These are phyloP conservation scores for human (Homo sapiens) DNA, from an alignment of 2,113 vertebrate species.

Conservation along the genomic window DNA sequence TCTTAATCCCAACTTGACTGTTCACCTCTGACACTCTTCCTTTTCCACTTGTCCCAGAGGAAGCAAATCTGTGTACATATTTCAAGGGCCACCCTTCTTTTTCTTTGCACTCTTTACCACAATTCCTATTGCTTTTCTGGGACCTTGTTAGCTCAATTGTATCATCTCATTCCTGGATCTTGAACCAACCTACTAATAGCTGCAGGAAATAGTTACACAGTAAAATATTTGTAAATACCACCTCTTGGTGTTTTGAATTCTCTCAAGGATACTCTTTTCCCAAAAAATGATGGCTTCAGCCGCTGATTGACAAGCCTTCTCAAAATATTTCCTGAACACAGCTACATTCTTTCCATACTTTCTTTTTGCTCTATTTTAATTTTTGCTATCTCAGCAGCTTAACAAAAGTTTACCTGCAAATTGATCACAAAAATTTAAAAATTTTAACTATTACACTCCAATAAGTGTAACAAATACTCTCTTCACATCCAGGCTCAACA, in stretches of 20 bases:
- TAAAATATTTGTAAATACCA: constrained; percentile 67
- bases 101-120: background rate
- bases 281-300: constrained; percentile 88
- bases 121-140: background rate
- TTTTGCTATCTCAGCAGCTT: constrained; percentile 91
- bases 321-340: constrained; percentile 87
- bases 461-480: too few relatives aligned
- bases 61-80: background rate
- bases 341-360: constrained; percentile 88
- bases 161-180: background rate
- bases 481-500: too few relatives aligned
- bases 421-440: constrained; percentile 22
- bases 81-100: background rate
- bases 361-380: constrained; percentile 91
- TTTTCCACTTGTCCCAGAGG: background rate
- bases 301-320: constrained; percentile 89
- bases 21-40: background rate
- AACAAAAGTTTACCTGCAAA: constrained; percentile 89
- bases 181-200: background rate
- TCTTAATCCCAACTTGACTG: too few relatives aligned
- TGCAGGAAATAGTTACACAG: background rate
- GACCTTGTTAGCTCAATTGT: background rate
- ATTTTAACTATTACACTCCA: background rate
- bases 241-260: constrained; percentile 94
- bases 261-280: constrained; percentile 92